phyloP scores from a whole-genome alignment of 2,888 invertebrate genomes.

The Agriotes lineatus region DNA sequence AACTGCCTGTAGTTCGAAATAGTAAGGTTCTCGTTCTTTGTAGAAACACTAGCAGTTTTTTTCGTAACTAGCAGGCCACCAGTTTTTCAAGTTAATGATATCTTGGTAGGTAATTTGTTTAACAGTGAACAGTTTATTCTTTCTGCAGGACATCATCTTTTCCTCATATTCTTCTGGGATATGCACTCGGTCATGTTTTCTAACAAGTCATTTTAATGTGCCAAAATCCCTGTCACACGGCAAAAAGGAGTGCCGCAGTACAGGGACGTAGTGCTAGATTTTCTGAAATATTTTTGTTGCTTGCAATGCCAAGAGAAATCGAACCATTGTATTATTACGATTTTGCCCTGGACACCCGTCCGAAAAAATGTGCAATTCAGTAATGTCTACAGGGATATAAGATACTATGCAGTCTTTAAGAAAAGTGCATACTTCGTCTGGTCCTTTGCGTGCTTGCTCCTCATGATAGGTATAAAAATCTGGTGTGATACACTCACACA shows the following conservation, averaged over 20 bases:
- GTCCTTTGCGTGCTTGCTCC: conserved; percentile 45
- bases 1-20: not conserved
- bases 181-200: conserved; percentile 37
- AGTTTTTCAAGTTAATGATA: not conserved
- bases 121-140: not conserved
- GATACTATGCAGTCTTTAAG: conserved; percentile 43
- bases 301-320: conserved; percentile 41
- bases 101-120: not conserved
- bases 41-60: not conserved
- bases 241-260: conserved; percentile 45
- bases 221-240: conserved; percentile 49
- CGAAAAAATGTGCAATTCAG: conserved; percentile 46
- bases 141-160: not conserved
- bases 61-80: conserved; percentile 8
- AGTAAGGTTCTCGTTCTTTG: not conserved
- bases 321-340: conserved; percentile 43
- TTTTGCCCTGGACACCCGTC: conserved; percentile 49
- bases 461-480: conserved; percentile 48
- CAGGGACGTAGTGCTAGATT: conserved; percentile 44
- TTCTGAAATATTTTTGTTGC: conserved; percentile 41
- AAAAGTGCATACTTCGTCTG: conserved; percentile 47
- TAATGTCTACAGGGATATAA: conserved; percentile 33
- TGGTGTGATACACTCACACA: no score
- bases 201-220: conserved; percentile 38
- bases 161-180: not conserved